Evolutionary conservation across 2,797 vertebrate species (phyloP).

Genomic region (Psittacula derbiana): DNA sequence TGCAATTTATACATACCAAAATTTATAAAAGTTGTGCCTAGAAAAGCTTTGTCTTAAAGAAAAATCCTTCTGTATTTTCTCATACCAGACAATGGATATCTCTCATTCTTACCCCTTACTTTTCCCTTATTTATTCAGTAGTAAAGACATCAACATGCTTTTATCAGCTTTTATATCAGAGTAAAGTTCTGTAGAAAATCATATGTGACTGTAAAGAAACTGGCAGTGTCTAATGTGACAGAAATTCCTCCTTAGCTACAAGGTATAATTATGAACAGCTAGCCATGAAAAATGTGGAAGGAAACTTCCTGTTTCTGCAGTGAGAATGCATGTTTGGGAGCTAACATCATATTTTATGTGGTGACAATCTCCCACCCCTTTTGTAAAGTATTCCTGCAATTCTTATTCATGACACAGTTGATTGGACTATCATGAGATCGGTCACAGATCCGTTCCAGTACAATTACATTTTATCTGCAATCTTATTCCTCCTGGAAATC

Average conservation of each 20-base stretch:
- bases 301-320: not conserved
- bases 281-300: not conserved
- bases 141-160: not conserved
- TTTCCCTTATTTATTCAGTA: not conserved
- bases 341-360: not conserved
- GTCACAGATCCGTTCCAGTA: slow-evolving; percentile 49
- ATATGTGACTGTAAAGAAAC: not conserved
- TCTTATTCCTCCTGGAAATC: slow-evolving; percentile 54
- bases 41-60: not conserved
- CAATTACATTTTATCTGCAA: slow-evolving; percentile 49
- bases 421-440: slow-evolving; percentile 35
- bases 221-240: not conserved
- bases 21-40: not conserved
- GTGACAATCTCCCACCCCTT: not conserved
- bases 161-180: not conserved
- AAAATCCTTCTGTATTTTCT: not conserved
- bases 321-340: not conserved
- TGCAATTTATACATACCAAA: not conserved
- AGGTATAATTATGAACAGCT: not conserved
- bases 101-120: not conserved
- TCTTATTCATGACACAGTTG: slow-evolving; percentile 6
- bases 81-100: not conserved
- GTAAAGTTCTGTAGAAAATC: not conserved
- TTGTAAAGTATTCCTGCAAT: slow-evolving; percentile 43
- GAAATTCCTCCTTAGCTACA: not conserved